A percentile compares a stretch with the other conserved stretches of the same genome.
These are phyloP conservation scores for Trichopoda pennipes DNA, from an alignment of 2,888 invertebrate species.

Conservation along the genomic window DNA sequence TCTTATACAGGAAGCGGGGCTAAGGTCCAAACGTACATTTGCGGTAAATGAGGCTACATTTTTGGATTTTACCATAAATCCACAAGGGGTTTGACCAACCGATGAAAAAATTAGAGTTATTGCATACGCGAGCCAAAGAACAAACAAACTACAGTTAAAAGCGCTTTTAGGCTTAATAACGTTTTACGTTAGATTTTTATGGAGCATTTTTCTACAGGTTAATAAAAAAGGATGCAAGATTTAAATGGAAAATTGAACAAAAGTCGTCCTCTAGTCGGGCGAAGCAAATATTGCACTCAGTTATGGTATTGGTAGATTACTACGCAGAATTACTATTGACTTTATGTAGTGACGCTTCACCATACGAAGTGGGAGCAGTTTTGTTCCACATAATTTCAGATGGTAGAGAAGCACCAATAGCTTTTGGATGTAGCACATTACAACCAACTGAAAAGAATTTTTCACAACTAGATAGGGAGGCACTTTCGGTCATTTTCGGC, in stretches of 20 bases:
- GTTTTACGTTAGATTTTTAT: no score
- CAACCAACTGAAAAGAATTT: not conserved
- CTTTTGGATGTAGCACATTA: no score
- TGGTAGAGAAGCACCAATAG: slow-evolving; percentile 30
- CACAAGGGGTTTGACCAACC: not conserved
- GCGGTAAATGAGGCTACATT: not conserved
- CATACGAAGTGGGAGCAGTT: slow-evolving; percentile 31
- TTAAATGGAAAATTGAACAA: no score
- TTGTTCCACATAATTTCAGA: slow-evolving; percentile 21
- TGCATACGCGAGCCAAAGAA: no score
- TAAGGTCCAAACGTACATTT: not conserved
- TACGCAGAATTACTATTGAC: not conserved
- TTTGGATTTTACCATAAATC: not conserved
- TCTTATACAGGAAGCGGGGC: slow-evolving; percentile 7
- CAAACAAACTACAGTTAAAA: no score
- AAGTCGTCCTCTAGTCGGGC: slow-evolving; percentile 1
- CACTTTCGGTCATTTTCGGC: slow-evolving; percentile 47
- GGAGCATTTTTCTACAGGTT: no score
- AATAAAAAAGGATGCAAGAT: no score
- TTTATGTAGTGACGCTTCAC: slow-evolving; percentile 13
- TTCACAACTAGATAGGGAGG: slow-evolving; percentile 41
- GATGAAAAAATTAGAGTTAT: no score
- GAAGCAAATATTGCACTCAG: slow-evolving; percentile 2
- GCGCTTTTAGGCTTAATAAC: no score
- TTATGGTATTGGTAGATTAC: not conserved